These are phyloP conservation scores for Amblyteles armatorius DNA, from an alignment of 2,888 invertebrate genomes.

Conservation along the genomic window DNA sequence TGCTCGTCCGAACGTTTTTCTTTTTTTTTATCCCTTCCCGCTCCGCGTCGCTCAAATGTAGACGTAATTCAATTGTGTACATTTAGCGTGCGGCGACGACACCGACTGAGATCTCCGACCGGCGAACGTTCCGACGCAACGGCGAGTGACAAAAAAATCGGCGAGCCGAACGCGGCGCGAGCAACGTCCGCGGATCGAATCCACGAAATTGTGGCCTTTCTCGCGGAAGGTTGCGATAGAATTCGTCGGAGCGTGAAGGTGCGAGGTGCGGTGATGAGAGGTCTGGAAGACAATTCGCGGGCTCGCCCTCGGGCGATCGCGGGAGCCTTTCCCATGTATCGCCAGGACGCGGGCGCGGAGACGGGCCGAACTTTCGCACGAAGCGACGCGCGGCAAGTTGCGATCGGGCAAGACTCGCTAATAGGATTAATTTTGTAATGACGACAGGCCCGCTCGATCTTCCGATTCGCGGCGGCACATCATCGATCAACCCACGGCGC, in stretches of 20 bases:
- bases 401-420: constrained; percentile 35
- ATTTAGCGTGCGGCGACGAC: background rate
- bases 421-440: constrained; percentile 68
- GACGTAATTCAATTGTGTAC: background rate
- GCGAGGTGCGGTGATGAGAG: constrained; percentile 22
- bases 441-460: constrained; percentile 64
- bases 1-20: background rate
- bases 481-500: constrained; percentile 61
- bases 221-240: constrained; percentile 14
- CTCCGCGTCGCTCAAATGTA: background rate
- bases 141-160: background rate
- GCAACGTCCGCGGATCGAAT: constrained; percentile 35
- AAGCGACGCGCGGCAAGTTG: constrained; percentile 4
- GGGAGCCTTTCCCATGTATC: constrained; percentile 33
- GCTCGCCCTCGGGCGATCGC: constrained; percentile 35
- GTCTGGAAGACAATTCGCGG: constrained; percentile 17
- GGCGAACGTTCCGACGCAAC: background rate
- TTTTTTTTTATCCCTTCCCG: background rate
- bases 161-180: constrained; percentile 8
- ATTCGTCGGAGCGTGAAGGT: constrained; percentile 25
- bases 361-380: constrained; percentile 53
- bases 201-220: constrained; percentile 53
- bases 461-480: constrained; percentile 60
- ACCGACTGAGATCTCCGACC: background rate
- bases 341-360: background rate